phyloP scores from a whole-genome alignment of 2,888 invertebrate species.

The Mythimna ferrago region DNA sequence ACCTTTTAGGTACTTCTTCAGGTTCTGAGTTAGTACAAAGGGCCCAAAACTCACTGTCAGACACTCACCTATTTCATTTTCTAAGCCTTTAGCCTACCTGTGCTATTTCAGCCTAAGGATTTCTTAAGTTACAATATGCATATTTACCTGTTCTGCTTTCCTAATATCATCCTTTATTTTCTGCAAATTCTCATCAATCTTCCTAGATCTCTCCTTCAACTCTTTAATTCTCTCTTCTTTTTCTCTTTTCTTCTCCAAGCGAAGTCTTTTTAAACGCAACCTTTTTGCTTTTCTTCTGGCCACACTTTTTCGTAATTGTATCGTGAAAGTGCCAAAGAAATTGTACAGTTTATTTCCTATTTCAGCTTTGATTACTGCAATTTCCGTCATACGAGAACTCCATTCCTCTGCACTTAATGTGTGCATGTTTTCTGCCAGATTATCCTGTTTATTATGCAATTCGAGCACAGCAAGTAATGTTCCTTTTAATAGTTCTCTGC shows the following conservation, averaged over 20 bases:
- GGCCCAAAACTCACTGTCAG: no score
- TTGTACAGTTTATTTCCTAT: conserved; percentile 81
- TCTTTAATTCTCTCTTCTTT: conserved; percentile 81
- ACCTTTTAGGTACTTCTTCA: no score
- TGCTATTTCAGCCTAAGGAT: no score
- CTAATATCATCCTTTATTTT: conserved; percentile 92
- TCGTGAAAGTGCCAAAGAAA: conserved; percentile 82
- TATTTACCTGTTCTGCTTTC: conserved; percentile 90
- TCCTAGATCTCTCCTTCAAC: conserved; percentile 88
- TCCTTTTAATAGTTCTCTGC: conserved; percentile 69
- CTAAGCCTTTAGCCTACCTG: no score
- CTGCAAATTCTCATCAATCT: conserved; percentile 93
- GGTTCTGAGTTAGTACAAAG: no score
- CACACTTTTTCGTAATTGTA: conserved; percentile 81
- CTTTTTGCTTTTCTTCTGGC: conserved; percentile 87
- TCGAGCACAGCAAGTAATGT: conserved; percentile 70
- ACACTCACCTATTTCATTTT: no score
- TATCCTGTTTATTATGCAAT: conserved; percentile 77
- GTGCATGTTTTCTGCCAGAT: conserved; percentile 83
- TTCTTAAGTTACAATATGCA: no score
- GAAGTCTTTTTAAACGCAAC: conserved; percentile 84
- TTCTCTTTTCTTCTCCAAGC: conserved; percentile 76
- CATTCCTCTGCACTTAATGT: conserved; percentile 89
- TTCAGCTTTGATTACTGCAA: conserved; percentile 85
- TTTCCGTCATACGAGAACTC: conserved; percentile 86